A percentile compares a stretch with the other conserved stretches of the same genome.
Conservation (phyloP, 2,113 vertebrate species). For the Daphoenositta chrysoptera region DNA sequence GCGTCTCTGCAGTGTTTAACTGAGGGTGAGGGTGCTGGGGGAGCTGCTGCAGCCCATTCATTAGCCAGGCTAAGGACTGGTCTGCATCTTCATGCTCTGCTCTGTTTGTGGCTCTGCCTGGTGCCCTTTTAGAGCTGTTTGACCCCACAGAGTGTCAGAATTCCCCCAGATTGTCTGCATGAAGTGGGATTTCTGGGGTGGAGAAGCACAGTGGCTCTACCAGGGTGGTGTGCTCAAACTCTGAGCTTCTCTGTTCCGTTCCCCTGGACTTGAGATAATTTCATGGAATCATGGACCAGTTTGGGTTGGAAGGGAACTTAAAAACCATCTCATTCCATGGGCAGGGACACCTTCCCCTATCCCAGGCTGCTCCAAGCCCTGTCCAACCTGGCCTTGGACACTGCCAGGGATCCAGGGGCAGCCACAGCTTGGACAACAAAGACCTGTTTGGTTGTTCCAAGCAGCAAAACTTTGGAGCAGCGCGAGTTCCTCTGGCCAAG, state of each 20-base stretch:
- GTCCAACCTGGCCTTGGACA: background rate
- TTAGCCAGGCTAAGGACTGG: background rate
- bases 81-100: background rate
- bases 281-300: background rate
- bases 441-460: background rate
- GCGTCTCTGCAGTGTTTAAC: background rate
- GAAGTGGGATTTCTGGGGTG: background rate
- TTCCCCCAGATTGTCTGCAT: rapidly evolving
- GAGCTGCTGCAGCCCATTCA: background rate
- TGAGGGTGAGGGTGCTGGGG: background rate
- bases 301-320: background rate
- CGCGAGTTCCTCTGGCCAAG: background rate
- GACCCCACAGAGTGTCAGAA: background rate
- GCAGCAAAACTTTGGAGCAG: background rate
- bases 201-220: background rate
- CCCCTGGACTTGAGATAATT: background rate
- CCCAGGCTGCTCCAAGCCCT: background rate
- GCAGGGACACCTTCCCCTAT: background rate
- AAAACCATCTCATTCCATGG: background rate
- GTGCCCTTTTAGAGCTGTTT: background rate
- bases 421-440: background rate
- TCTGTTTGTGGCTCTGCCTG: background rate
- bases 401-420: background rate
- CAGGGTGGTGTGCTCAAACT: background rate
- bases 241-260: background rate